Percentiles rank a stretch among this genome's conserved stretches.
Conservation (phyloP, 1,140 invertebrate species). For the Rhopalosiphum maidis region DNA sequence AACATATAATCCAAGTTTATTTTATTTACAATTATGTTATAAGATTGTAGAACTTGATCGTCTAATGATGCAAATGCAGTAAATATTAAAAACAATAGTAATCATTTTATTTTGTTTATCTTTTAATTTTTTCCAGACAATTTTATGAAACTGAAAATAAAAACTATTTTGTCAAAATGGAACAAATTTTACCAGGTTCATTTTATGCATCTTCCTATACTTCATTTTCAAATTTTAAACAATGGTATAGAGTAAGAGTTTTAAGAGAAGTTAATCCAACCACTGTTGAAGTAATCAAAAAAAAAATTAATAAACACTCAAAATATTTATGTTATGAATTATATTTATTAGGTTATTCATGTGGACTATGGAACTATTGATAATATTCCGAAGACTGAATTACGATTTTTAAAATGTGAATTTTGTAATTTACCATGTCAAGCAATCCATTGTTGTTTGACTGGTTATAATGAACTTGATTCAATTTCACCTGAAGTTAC, state of each 20-base stretch:
- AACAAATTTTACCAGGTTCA: neutral
- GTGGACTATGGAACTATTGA: conserved; percentile 23
- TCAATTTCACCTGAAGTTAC: neutral
- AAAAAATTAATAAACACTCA: neutral
- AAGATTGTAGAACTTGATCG: neutral
- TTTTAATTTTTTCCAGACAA: neutral
- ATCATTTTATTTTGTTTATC: neutral
- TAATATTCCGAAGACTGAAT: conserved; percentile 18
- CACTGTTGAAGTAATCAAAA: conserved; percentile 23
- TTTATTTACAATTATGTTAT: neutral
- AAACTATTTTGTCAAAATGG: neutral
- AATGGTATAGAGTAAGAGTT: conserved; percentile 34
- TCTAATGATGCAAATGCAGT: neutral
- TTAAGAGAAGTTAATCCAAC: conserved; percentile 6
- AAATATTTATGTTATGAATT: neutral
- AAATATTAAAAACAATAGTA: conserved; percentile 13
- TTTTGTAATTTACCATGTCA: conserved; percentile 37
- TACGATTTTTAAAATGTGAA: neutral
- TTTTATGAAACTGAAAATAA: neutral
- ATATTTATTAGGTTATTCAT: conserved; percentile 40
- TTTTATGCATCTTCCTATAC: conserved; percentile 18
- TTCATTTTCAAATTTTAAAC: neutral
- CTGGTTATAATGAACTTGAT: conserved; percentile 26
- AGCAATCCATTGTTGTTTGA: conserved; percentile 39
- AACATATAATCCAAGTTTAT: conserved; percentile 37